Percentiles rank a stretch among this genome's conserved stretches.
Evolutionary conservation across 2,888 invertebrate species (phyloP).

Genomic region (Hydroisotoma schaefferi): DNA sequence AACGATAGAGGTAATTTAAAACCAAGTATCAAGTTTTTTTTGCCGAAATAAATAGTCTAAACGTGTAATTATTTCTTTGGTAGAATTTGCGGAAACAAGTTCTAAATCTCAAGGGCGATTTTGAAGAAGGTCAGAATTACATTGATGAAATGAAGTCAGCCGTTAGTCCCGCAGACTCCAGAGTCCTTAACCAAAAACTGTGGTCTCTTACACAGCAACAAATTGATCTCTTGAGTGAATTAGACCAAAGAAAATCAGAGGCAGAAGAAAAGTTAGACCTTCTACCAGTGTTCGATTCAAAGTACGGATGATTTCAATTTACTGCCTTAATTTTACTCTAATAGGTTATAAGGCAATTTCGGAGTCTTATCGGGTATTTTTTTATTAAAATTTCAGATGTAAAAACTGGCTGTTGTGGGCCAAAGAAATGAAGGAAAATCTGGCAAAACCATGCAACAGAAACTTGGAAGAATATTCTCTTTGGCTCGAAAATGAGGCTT

Average conservation of each 20-base stretch:
- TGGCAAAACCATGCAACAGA: conserved; percentile 32
- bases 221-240: conserved; percentile 73
- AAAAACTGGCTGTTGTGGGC: conserved; percentile 44
- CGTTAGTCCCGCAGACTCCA: conserved; percentile 77
- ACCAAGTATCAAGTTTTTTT: background rate
- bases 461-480: conserved; percentile 40
- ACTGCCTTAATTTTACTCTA: background rate
- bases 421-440: conserved; percentile 35
- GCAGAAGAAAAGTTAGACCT: conserved; percentile 71
- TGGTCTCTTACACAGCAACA: conserved; percentile 77
- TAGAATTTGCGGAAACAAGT: too few species aligned
- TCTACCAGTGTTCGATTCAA: conserved; percentile 64
- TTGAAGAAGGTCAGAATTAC: conserved; percentile 68
- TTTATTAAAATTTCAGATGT: conserved; percentile 28
- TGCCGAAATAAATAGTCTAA: background rate
- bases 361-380: background rate
- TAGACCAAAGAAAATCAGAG: conserved; percentile 67
- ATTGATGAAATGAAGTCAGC: conserved; percentile 81
- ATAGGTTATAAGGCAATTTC: background rate
- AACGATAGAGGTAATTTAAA: conserved; percentile 20
- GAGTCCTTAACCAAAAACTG: conserved; percentile 67
- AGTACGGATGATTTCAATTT: conserved; percentile 27
- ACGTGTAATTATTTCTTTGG: background rate
- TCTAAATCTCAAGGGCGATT: conserved; percentile 61
- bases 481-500: conserved; percentile 34